Conservation (phyloP, 1,140 invertebrate genomes). For the Ceratosolen solmsi region DNA sequence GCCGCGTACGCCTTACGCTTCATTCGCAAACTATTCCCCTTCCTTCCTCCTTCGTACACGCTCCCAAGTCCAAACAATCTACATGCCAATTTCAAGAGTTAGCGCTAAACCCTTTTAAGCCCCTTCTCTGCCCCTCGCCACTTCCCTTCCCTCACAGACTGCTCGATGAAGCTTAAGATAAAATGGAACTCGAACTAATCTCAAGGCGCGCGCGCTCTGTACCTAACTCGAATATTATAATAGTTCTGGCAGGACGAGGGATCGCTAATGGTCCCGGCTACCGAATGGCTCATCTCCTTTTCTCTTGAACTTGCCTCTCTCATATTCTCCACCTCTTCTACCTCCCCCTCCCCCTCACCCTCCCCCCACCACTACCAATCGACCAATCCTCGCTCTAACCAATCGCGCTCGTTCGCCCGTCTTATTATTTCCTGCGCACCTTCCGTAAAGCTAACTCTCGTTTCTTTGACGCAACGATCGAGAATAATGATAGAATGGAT, state of each 20-base stretch:
- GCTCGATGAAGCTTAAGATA: conserved; percentile 9
- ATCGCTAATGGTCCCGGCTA: conserved; percentile 29
- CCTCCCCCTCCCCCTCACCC: background rate
- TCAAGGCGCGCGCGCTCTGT: background rate
- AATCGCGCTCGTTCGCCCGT: no score
- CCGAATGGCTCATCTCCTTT: background rate
- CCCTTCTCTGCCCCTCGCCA: background rate
- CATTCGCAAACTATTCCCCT: background rate
- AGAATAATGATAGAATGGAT: background rate
- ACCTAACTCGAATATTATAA: conserved; percentile 20
- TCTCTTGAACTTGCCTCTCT: no score
- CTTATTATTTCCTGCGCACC: background rate
- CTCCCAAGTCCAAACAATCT: background rate
- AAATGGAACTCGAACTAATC: background rate
- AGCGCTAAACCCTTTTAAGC: conserved; percentile 13
- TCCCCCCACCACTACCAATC: background rate
- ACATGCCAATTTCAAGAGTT: conserved; percentile 20
- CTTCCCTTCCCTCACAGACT: no score
- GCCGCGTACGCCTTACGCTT: background rate
- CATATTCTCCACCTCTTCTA: no score
- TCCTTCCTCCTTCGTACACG: background rate
- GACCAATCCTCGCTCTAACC: background rate
- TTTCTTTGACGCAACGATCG: no score
- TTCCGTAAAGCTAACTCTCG: background rate
- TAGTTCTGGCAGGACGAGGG: conserved; percentile 16